Evolutionary conservation across 2,797 vertebrate genomes (phyloP), one percentile per base, ranked within the genome.

Genomic region (Channallabes apus): DNA sequence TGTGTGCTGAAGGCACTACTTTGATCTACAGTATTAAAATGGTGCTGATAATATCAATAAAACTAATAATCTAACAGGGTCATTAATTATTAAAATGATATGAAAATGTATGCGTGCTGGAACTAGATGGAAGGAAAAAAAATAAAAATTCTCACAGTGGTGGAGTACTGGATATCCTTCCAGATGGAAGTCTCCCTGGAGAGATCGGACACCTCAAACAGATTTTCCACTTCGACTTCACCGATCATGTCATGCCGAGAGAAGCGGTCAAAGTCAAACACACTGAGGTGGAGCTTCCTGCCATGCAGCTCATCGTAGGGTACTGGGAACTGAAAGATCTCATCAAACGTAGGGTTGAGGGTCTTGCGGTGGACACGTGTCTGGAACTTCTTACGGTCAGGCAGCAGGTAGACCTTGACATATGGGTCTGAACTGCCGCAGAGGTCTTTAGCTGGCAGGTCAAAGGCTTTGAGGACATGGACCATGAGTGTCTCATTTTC

Each of bases 181-280:
- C 98, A 99, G 92, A 99, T 93, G 84, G 96, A 96, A 0, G 97
- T 98, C 90, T 99, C 98, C 88, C 96, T 95, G 84, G 98, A 98
- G 58, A 99, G 96, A 92, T 99, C 98, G 0, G 98, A 98, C 4
- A 90, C 94, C 91, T 99, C 98, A 6, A 99, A 96, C 88, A 99
- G 93, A 93, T 99, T 99, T 84, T 99, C 98, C 94, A 99, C 72
- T 91, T 97, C 98, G 80, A 99, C 98, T 87, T 99, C 97, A 1
- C 98, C 98, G 0, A 99, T 99, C 97, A 99, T 99, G 85, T 99
- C 98, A 0, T 99, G 98, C 75, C 98, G 93, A 54, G 98, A 99
- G 93, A 99, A 99, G 59, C 98, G 95, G 92, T 99, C 98, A 29
- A 99, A 99, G 94, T 99, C 98, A 82, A 98, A 99, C 85, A 99